A percentile compares a stretch with the other conserved stretches of the same genome.
Conservation (phyloP, 2,113 vertebrate genomes). For the Phyllostomus discolor region DNA sequence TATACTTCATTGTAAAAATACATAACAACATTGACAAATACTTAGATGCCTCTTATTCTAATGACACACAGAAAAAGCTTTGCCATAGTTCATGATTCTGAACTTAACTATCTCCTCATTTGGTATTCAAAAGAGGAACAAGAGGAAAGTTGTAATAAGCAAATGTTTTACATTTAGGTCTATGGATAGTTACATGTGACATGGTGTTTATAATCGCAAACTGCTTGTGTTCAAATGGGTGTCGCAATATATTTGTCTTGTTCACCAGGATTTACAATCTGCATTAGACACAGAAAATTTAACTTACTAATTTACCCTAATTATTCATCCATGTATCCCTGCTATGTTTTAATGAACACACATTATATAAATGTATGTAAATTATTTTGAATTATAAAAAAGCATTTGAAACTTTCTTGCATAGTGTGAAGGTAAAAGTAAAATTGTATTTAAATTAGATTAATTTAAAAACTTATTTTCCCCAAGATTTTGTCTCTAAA, state of each 20-base stretch:
- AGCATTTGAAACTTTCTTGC: background rate
- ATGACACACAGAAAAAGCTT: background rate
- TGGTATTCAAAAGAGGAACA: background rate
- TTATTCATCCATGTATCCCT: background rate
- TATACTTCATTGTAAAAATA: background rate
- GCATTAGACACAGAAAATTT: background rate
- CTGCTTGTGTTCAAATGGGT: background rate
- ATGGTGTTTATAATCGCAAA: background rate
- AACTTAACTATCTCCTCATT: background rate
- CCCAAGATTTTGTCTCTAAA: background rate
- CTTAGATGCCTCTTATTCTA: background rate
- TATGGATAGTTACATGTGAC: background rate
- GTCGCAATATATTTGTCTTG: background rate
- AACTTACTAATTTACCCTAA: background rate
- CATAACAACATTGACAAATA: background rate
- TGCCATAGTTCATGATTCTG: background rate
- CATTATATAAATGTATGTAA: background rate
- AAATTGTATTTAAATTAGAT: background rate
- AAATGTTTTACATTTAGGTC: background rate
- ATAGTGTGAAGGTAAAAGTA: background rate
- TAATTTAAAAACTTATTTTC: background rate
- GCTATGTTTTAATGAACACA: background rate
- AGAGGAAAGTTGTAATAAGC: background rate
- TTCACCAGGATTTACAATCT: background rate
- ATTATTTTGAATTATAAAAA: background rate